Base-by-base conservation (phyloP, 2,888 invertebrate genomes). In the Caenorhabditis uteleia region DNA sequence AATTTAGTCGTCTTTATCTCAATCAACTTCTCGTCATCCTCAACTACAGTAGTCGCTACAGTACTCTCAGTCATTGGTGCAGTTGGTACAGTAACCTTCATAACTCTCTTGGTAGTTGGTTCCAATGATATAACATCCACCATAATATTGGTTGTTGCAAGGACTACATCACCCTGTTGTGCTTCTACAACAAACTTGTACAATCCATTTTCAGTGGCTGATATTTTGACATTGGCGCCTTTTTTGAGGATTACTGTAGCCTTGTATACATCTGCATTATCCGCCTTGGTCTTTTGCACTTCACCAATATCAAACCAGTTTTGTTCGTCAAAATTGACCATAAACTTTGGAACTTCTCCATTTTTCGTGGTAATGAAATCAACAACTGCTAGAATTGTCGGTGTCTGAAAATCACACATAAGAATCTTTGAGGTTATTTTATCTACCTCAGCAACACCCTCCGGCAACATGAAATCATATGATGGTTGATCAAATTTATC, bases 401-500 rank as follows among this genome's bases (percentile, higher is more conserved):
- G 49, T 4, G 56, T 60, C 64, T 68, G 47, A 25, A 70, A 43
- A 34, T 3, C 3, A 21, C 14, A 34, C 16, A 38, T 10, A 27
- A 16, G 21, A n/a, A 23, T 14, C n/a, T 14, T 23, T 1, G 2
- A 33, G 21, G n/a, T 10, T 33, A 20, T 33, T 8, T 47, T 20
- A 20, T 20, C 14, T 29, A 69, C 67, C 57, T 69, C 53, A 14
- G 47, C 33, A 42, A 38, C 45, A 8, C 76, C 78, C 23, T 75
- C 78, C 0, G 76, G 73, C n/a, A 78, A 51, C 76, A 77, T 75
- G 34, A 78, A 72, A 29, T 77, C 78, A 47, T 74, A 77, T 20
- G 44, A 53, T 1, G 58, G 49, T 18, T 67, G 70, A 45, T 78
- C 77, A 40, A 78, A 78, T 45, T 73, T 58, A 40, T 57, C 53